These are phyloP conservation scores for Mesembrinibis cayennensis DNA, from an alignment of 2,113 vertebrate species.

Conservation along the genomic window DNA sequence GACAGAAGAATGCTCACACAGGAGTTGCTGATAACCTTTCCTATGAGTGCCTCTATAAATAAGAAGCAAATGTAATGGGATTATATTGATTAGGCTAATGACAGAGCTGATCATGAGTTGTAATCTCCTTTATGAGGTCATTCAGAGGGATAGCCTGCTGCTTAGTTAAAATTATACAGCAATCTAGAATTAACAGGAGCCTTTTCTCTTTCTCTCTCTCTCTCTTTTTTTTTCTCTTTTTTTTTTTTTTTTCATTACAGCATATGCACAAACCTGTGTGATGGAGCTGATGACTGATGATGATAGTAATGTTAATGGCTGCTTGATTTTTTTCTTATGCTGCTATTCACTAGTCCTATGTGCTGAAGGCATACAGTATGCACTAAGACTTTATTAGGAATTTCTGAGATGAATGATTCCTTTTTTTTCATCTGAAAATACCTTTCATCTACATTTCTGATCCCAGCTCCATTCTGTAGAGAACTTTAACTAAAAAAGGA, in stretches of 20 bases:
- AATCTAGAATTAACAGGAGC: neutral
- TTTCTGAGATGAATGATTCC: neutral
- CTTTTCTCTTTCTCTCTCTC: neutral
- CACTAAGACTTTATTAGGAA: neutral
- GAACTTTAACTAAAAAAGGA: neutral
- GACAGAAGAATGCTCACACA: neutral
- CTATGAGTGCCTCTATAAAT: neutral
- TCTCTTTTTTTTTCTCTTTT: neutral
- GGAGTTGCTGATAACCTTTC: neutral
- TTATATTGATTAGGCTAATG: conserved; percentile 41
- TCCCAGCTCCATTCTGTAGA: neutral
- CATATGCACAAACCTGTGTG: conserved; percentile 5
- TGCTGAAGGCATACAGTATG: neutral
- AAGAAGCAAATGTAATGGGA: neutral
- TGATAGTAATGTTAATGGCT: conserved; percentile 33
- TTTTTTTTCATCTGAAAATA: neutral
- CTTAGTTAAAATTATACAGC: conserved; percentile 20
- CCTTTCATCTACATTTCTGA: neutral
- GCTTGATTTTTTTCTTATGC: conserved; percentile 33
- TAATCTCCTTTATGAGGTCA: conserved; percentile 9
- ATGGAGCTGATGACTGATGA: conserved; percentile 42
- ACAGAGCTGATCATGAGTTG: neutral
- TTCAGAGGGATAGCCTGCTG: neutral
- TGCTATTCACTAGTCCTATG: conserved; percentile 11
- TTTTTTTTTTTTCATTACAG: neutral